Base-by-base conservation (phyloP, 2,888 invertebrate species). In the Pelosia muscerda region DNA sequence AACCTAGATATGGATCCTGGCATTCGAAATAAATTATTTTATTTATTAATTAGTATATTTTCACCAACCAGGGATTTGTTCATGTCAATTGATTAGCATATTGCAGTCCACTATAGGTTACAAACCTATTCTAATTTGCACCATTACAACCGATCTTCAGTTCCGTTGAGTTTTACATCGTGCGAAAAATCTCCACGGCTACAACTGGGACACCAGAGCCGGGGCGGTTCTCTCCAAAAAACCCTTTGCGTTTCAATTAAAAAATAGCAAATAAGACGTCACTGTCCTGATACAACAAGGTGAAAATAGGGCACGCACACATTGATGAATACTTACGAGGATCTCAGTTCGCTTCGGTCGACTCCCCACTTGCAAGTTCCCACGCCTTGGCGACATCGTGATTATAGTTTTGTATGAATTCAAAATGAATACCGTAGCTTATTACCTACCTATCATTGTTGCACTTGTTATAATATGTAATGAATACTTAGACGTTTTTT, bases 401-500 rank as follows among this genome's bases (percentile, higher is more conserved):
- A 42, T n/a, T 49, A 49, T n/a, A n/a, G 49, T n/a, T 49, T 49
- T n/a, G 9, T 49, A n/a, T 49, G 49, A 49, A 49, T 49, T n/a
- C 8, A 49, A 49, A 49, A 49, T 49, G n/a, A n/a, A n/a, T n/a
- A n/a, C 0, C 49, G n/a, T 3, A 42, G 19, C 6, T 42, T 19
- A 42, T 19, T 0, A 19, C 19, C 19, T 0, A 19, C 19, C 19
- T 42, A 42, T 42, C 42, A 42, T 42, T 42, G 42, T 42, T 42
- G 42, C 42, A 42, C 19, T 42, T 42, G 5, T 42, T 42, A 19
- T 19, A 5, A 3, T 11, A 13, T 49, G 49, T n/a, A 49, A 49
- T 49, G n/a, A n/a, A 49, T 49, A 49, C 49, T 49, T 49, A n/a
- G 49, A 9, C 0, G 2, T 15, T n/a, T 49, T 42, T n/a, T 49